A percentile compares a stretch with the other conserved stretches of the same genome.
phyloP scores from a whole-genome alignment of 2,888 invertebrate species.

The Callosobruchus maculatus region DNA sequence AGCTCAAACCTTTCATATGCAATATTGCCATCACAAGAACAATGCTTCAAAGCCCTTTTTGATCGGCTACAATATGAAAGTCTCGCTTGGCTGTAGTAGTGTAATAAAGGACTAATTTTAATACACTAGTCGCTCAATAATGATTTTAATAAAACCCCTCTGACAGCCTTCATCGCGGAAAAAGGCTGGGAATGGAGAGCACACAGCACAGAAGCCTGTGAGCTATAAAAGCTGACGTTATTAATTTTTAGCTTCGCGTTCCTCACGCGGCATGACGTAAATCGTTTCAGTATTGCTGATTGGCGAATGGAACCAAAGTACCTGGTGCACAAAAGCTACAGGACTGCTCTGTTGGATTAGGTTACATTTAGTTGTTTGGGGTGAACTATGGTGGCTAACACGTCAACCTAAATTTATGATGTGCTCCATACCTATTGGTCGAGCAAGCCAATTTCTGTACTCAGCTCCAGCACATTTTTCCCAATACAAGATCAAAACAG shows the following conservation, averaged over 20 bases:
- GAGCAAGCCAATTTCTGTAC: no score
- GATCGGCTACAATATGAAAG: not conserved
- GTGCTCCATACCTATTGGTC: no score
- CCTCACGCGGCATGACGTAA: not conserved
- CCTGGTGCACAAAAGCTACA: not conserved
- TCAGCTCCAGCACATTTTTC: no score
- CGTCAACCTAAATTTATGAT: no score
- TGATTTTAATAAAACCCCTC: not conserved
- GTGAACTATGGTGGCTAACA: no score
- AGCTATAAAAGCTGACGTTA: not conserved
- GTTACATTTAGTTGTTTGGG: no score
- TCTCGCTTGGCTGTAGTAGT: not conserved
- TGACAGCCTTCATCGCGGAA: not conserved
- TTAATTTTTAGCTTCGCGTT: not conserved
- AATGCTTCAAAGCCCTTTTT: not conserved
- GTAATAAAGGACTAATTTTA: not conserved
- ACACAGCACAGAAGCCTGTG: not conserved
- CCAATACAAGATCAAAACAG: no score
- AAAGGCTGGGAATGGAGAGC: not conserved
- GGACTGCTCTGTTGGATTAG: no score
- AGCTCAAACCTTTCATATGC: not conserved
- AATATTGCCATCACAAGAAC: not conserved
- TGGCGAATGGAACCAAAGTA: not conserved
- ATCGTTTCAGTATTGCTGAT: not conserved
- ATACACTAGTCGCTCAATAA: not conserved